Base-by-base conservation (phyloP, 2,888 invertebrate genomes). In the Zaprionus bogoriensis region DNA sequence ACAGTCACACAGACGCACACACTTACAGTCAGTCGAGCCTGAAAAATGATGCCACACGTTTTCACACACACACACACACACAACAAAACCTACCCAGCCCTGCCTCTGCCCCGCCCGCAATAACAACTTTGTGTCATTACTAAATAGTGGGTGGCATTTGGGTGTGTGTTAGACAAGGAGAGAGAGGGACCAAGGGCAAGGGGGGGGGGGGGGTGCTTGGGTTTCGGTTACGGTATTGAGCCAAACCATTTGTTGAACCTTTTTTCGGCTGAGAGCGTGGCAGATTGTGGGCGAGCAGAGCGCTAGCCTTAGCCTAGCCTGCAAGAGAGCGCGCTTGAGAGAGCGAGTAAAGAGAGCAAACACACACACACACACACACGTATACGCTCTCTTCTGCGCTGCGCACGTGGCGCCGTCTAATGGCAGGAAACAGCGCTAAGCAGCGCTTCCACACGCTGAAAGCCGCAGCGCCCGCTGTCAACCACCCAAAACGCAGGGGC, bases 211-310 rank as follows among this genome's bases (percentile, higher is more conserved):
- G 23, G 9, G 51, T 22, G 69, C 30, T 22, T 22, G 45, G 27
- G 68, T 60, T 67, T 74, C 32, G 50, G 69, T 55, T 68, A 67
- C 69, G 60, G 73, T 68, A 75, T 62, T 59, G 66, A 75, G 68
- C 75, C 63, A 78, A 86, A 84, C 87, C 88, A 86, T 86, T 86
- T 87, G 88, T 88, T 87, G 87, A 88, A 74, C 83, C 88, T 87
- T 85, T 36, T 7, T 14, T 27, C 9, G 36, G 14, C 36, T 6
- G 9, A 7, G 32, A 38, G 51, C 45, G 4, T 4, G 12, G 30
- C 30, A 10, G 50, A 30, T 27, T 14, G 46, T 12, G 58, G 28
- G 41, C 4, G 12, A 25, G 28, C n/a, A 39, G 27, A 14, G 39
- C 19, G 6, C n/a, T n/a, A n/a, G n/a, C n/a, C n/a, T n/a, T n/a